Percentiles rank a stretch among this genome's conserved stretches.
Evolutionary conservation across 2,797 vertebrate genomes (phyloP).

Genomic region (Octomys mimax): DNA sequence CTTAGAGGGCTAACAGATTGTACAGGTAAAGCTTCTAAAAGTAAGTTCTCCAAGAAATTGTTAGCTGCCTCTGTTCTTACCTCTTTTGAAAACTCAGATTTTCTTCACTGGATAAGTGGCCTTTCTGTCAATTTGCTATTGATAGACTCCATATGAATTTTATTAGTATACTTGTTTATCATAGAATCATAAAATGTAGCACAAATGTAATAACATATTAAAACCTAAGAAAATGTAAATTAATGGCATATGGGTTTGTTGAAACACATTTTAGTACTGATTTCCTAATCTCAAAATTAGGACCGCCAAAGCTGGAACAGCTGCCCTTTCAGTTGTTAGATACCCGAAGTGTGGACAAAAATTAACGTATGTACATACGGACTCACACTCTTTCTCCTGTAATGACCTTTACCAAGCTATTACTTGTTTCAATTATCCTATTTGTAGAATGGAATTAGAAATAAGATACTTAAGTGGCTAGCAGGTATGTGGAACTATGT

Average conservation of each 20-base stretch:
- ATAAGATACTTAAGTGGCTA: not conserved
- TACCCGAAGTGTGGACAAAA: not conserved
- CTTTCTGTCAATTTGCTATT: constrained; percentile 2
- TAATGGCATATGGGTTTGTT: not conserved
- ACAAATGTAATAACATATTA: not conserved
- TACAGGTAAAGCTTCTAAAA: not conserved
- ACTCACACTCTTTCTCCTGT: not conserved
- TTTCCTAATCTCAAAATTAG: not conserved
- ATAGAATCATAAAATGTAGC: not conserved
- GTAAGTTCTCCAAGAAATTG: not conserved
- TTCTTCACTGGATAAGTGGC: not conserved
- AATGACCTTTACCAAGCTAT: not conserved
- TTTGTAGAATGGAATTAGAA: not conserved
- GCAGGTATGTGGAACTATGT: not conserved
- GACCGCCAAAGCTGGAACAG: not conserved
- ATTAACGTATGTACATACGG: not conserved
- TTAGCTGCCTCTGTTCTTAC: not conserved
- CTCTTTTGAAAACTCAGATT: not conserved
- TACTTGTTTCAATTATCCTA: not conserved
- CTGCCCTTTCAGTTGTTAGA: not conserved
- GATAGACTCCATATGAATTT: not conserved
- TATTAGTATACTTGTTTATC: constrained; percentile 10
- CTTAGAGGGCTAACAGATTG: not conserved
- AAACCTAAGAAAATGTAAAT: not conserved
- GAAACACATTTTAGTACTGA: not conserved